A percentile compares a stretch with the other conserved stretches of the same genome.
phyloP scores from a whole-genome alignment of 2,888 invertebrate genomes.

The Parelbella ahira region DNA sequence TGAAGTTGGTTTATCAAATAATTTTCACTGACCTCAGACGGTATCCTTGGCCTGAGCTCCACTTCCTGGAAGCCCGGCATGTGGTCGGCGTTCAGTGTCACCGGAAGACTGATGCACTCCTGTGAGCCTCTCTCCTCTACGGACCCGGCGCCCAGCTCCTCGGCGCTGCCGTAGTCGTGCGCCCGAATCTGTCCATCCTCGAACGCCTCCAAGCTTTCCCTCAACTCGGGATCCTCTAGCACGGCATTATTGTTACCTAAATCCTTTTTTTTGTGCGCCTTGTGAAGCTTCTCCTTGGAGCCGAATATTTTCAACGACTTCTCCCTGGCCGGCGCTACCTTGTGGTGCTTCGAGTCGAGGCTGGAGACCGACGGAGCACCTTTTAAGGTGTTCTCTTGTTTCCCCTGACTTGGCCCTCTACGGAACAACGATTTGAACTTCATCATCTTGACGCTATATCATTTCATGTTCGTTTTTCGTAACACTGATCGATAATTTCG shows the following conservation, averaged over 20 bases:
- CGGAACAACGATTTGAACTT: slow-evolving; percentile 95
- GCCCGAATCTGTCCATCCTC: slow-evolving; percentile 57
- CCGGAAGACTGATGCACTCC: slow-evolving; percentile 73
- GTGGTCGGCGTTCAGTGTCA: slow-evolving; percentile 69
- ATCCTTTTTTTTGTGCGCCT: slow-evolving; percentile 69
- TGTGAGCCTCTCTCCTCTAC: slow-evolving; percentile 68
- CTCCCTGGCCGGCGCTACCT: slow-evolving; percentile 71
- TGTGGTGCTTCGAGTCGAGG: slow-evolving; percentile 82
- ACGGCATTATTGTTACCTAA: slow-evolving; percentile 73
- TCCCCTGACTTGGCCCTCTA: slow-evolving; percentile 87
- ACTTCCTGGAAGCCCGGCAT: slow-evolving; percentile 76
- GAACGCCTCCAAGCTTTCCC: slow-evolving; percentile 55
- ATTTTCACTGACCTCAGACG: slow-evolving; percentile 70
- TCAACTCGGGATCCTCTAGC: slow-evolving; percentile 70
- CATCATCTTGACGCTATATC: slow-evolving; percentile 84
- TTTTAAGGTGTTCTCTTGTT: slow-evolving; percentile 77
- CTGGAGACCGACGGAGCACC: slow-evolving; percentile 84
- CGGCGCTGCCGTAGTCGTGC: slow-evolving; percentile 68
- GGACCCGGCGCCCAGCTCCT: slow-evolving; percentile 60
- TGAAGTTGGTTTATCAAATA: too few relatives aligned
- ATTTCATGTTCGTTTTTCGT: slow-evolving; percentile 57
- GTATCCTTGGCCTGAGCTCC: slow-evolving; percentile 64
- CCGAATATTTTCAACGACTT: slow-evolving; percentile 75
- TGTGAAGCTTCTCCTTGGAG: slow-evolving; percentile 76
- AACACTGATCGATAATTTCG: slow-evolving; percentile 59